Conservation (phyloP, 2,888 invertebrate genomes). For the Pollenia griseotomentosa region DNA sequence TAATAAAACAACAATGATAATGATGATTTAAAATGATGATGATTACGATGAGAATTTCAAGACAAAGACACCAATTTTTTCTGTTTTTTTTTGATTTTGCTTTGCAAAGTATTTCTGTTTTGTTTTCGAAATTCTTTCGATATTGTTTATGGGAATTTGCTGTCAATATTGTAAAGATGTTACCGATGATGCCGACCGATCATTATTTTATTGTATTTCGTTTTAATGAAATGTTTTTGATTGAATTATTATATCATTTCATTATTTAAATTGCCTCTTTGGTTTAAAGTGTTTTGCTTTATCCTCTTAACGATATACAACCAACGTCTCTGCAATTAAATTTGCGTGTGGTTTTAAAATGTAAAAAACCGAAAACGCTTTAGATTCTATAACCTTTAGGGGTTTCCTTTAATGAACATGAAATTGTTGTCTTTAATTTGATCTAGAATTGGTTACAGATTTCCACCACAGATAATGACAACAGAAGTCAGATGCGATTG, state of each 20-base stretch:
- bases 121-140: background rate
- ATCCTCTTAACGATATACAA: background rate
- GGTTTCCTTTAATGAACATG: background rate
- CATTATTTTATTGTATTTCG: conserved; percentile 63
- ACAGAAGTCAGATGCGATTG: conserved; percentile 2
- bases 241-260: conserved; percentile 70
- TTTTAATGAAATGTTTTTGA: conserved; percentile 73
- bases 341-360: conserved; percentile 53
- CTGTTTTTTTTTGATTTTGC: conserved; percentile 11
- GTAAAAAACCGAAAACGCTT: background rate
- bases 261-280: conserved; percentile 44
- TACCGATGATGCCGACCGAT: background rate
- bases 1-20: conserved; percentile 33
- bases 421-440: conserved; percentile 30
- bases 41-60: conserved; percentile 33
- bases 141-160: background rate
- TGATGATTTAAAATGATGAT: conserved; percentile 18
- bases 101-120: background rate
- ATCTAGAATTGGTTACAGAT: background rate
- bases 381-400: conserved; percentile 3
- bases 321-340: conserved; percentile 11
- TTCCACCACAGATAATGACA: conserved; percentile 14
- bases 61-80: conserved; percentile 41
- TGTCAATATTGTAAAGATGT: background rate
- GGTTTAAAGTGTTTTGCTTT: background rate